phyloP scores from a whole-genome alignment of 2,797 vertebrate species.

The Pantherophis vulpinus region DNA sequence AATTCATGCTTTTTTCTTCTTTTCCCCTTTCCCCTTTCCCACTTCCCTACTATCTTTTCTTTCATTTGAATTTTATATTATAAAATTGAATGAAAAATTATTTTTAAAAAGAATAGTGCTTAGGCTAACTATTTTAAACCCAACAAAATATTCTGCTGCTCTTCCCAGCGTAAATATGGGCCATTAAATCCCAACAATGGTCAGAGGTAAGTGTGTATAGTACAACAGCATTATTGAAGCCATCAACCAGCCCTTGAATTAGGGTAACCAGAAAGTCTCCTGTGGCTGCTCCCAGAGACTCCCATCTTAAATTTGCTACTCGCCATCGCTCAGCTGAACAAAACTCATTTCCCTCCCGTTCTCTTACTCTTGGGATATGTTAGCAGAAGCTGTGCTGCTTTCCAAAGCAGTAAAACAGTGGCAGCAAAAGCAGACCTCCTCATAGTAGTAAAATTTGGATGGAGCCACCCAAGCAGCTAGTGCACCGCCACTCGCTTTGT shows the following conservation, averaged over 20 bases:
- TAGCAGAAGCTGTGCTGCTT: not conserved
- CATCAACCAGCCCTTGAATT: not conserved
- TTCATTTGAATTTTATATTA: not conserved
- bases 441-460: conserved; percentile 25
- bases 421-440: accelerated
- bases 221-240: not conserved
- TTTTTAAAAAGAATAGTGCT: not conserved
- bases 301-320: not conserved
- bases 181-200: not conserved
- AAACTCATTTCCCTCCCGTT: not conserved
- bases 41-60: not conserved
- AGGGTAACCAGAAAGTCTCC: conserved; percentile 18
- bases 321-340: not conserved
- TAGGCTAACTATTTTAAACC: not conserved
- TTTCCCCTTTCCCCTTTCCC: not conserved
- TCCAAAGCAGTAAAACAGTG: not conserved
- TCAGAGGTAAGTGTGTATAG: not conserved
- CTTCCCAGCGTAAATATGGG: not conserved
- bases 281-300: not conserved
- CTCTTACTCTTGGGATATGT: not conserved
- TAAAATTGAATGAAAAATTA: not conserved
- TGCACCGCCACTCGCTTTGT: not conserved
- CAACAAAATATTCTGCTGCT: not conserved
- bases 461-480: conserved; percentile 5
- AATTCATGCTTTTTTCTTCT: not conserved